phyloP scores from a whole-genome alignment of 2,797 vertebrate genomes.

The Fratercula arctica region DNA sequence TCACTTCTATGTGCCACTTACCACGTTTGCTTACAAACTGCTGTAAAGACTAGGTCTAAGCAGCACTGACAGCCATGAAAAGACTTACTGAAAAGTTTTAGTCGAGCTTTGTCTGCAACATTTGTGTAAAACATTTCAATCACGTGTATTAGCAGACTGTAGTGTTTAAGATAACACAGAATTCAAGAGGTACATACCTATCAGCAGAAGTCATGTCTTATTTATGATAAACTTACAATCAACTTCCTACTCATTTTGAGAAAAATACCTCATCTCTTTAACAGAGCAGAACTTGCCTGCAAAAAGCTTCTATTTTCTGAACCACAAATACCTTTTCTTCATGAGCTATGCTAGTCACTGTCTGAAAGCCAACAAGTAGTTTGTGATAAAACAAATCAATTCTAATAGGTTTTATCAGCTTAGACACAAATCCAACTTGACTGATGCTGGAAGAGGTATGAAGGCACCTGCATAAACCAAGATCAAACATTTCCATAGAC shows the following conservation, averaged over 20 bases:
- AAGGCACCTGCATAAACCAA: background rate
- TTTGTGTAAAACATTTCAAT: background rate
- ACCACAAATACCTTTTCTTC: background rate
- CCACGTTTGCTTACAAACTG: background rate
- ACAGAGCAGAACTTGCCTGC: background rate
- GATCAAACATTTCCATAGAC: background rate
- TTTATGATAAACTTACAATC: background rate
- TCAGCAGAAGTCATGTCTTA: background rate
- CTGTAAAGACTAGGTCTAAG: background rate
- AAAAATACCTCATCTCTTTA: background rate
- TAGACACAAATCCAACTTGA: background rate
- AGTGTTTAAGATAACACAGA: background rate
- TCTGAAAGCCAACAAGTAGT: background rate
- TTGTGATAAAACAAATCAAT: background rate
- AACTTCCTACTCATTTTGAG: background rate
- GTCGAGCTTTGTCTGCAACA: background rate
- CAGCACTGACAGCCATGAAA: background rate
- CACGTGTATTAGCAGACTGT: background rate
- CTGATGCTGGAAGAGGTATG: background rate
- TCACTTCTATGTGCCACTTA: background rate
- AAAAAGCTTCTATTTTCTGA: background rate
- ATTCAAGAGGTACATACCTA: background rate
- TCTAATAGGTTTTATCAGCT: background rate
- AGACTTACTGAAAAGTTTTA: background rate
- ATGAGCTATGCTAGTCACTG: background rate